Percentiles rank a stretch among this genome's conserved stretches.
Evolutionary conservation across 2,888 invertebrate species (phyloP).

Genomic region (Acrobasis suavella): DNA sequence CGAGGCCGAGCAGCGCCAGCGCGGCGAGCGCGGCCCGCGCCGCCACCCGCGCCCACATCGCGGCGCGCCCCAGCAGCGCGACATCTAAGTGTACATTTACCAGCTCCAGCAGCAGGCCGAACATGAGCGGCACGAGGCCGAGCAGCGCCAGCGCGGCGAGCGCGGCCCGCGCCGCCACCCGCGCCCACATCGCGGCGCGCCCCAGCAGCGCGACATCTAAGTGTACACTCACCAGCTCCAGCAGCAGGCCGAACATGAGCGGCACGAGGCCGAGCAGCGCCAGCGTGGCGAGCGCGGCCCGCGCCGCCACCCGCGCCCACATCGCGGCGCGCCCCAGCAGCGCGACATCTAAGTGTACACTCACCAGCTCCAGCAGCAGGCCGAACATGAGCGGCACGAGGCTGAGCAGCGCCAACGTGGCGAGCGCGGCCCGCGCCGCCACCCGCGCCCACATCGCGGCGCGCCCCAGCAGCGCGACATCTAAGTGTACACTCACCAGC

Average conservation of each 20-base stretch:
- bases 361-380: constrained; percentile 91
- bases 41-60: no score
- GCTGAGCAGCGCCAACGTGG: constrained; percentile 85
- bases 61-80: no score
- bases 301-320: constrained; percentile 88
- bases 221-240: no score
- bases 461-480: constrained; percentile 82
- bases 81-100: constrained; percentile 49
- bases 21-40: constrained; percentile 74
- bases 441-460: no score
- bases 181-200: no score
- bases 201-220: neutral
- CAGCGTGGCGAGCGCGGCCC: constrained; percentile 89
- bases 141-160: constrained; percentile 84
- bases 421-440: constrained; percentile 80
- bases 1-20: constrained; percentile 91
- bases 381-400: constrained; percentile 96
- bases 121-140: constrained; percentile 91
- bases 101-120: constrained; percentile 95
- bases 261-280: constrained; percentile 92
- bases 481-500: constrained; percentile 71
- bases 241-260: no score
- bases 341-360: constrained; percentile 47
- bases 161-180: constrained; percentile 82
- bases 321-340: constrained; percentile 86